A percentile compares a stretch with the other conserved stretches of the same genome.
Conservation (phyloP, 2,888 invertebrate species). For the Meta bourneti region DNA sequence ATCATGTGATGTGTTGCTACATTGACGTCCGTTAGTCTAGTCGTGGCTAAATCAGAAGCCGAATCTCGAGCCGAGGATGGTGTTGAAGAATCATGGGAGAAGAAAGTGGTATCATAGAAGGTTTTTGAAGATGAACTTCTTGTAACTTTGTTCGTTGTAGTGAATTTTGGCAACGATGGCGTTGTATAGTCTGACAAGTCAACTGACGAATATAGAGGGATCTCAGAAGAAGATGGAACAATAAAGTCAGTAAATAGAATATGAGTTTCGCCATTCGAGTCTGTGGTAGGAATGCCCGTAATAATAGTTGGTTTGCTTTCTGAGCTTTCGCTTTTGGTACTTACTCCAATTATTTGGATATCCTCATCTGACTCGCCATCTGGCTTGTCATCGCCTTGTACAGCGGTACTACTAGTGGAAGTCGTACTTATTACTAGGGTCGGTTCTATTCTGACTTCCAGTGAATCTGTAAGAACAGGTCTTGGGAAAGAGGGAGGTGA, state of each 20-base stretch:
- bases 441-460: conserved; percentile 62
- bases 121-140: neutral
- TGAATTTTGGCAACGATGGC: conserved; percentile 41
- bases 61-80: conserved; percentile 66
- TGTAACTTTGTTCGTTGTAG: neutral
- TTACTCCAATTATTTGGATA: conserved; percentile 65
- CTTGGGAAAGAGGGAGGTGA: conserved; percentile 39
- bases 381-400: neutral
- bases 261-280: conserved; percentile 77
- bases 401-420: neutral
- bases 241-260: conserved; percentile 78
- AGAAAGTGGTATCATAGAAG: conserved; percentile 29
- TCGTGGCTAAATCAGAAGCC: conserved; percentile 68
- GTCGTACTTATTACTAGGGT: conserved; percentile 8
- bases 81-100: conserved; percentile 50
- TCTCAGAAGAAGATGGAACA: conserved; percentile 54
- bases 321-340: conserved; percentile 58
- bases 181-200: conserved; percentile 32
- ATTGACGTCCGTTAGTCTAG: conserved; percentile 65
- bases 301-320: conserved; percentile 61
- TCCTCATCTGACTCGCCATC: conserved; percentile 39
- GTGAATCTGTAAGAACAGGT: conserved; percentile 19
- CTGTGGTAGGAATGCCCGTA: conserved; percentile 76
- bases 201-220: conserved; percentile 18
- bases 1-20: conserved; percentile 61